A percentile compares a stretch with the other conserved stretches of the same genome.
Evolutionary conservation across 1,140 invertebrate species (phyloP).

Genomic region (Musca vetustissima): DNA sequence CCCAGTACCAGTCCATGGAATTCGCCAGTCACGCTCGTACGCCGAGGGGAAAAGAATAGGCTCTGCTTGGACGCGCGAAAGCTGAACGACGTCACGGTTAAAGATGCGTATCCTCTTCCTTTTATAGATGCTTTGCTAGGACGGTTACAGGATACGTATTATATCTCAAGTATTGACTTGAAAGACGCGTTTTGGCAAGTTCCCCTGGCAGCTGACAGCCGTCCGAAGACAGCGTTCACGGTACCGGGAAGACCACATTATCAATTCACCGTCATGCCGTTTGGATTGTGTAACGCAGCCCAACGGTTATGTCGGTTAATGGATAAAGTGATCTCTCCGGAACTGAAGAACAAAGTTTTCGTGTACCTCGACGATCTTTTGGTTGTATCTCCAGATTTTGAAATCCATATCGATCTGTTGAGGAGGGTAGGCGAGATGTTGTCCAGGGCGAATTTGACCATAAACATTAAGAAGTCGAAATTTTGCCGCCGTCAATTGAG

Average conservation of each 20-base stretch:
- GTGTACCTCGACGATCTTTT: slow-evolving; percentile 56
- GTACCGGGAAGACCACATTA: slow-evolving; percentile 18
- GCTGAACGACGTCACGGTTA: slow-evolving; percentile 39
- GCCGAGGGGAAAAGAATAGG: slow-evolving; percentile 32
- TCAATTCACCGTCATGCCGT: slow-evolving; percentile 23
- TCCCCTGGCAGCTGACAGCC: slow-evolving; percentile 33
- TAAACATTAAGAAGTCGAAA: slow-evolving; percentile 55
- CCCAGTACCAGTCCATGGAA: slow-evolving; percentile 34
- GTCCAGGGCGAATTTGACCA: slow-evolving; percentile 50
- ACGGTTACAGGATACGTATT: slow-evolving; percentile 30
- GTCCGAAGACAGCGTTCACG: slow-evolving; percentile 56
- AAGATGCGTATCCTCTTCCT: slow-evolving; percentile 44
- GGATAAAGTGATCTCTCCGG: slow-evolving; percentile 20
- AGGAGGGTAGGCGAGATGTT: slow-evolving; percentile 48
- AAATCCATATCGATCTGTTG: slow-evolving; percentile 53
- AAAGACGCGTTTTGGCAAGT: slow-evolving; percentile 49
- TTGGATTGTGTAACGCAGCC: too few relatives aligned
- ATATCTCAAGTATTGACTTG: slow-evolving; percentile 30
- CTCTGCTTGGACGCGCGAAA: slow-evolving; percentile 44
- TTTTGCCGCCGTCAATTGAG: slow-evolving; percentile 44
- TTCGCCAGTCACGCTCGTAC: slow-evolving; percentile 35
- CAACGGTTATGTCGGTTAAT: slow-evolving; percentile 20
- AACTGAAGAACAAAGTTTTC: slow-evolving; percentile 8
- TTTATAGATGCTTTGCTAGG: slow-evolving; percentile 31
- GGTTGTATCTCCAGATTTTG: slow-evolving; percentile 44